phyloP scores from a whole-genome alignment of 1,140 invertebrate genomes.

The Danaus melanippus region DNA sequence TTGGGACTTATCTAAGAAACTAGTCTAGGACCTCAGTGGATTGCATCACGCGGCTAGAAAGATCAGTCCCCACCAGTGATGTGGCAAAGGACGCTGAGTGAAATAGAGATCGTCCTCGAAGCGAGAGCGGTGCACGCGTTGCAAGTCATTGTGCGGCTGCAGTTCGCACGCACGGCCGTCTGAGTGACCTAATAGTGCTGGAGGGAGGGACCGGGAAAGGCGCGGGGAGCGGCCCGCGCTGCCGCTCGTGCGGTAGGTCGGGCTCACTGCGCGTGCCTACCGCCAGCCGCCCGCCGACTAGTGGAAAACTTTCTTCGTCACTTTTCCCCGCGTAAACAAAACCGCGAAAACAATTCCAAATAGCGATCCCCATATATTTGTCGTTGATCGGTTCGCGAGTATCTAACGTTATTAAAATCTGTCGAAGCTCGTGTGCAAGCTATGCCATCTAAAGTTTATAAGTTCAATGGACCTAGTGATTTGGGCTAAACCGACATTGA shows the following conservation, averaged over 20 bases:
- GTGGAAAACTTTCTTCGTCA: slow-evolving; percentile 68
- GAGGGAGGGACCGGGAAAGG: slow-evolving; percentile 64
- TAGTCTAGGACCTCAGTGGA: slow-evolving; percentile 51
- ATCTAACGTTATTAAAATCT: too few relatives aligned
- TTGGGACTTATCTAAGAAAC: slow-evolving; percentile 23
- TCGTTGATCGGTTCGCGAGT: too few relatives aligned
- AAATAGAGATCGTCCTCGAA: slow-evolving; percentile 72
- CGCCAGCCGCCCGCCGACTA: slow-evolving; percentile 40
- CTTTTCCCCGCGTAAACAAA: slow-evolving; percentile 66
- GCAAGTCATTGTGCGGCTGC: slow-evolving; percentile 68
- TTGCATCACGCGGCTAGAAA: slow-evolving; percentile 69
- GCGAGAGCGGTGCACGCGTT: slow-evolving; percentile 70
- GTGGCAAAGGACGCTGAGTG: slow-evolving; percentile 67
- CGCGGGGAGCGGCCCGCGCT: slow-evolving; percentile 50
- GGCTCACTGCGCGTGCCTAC: slow-evolving; percentile 64
- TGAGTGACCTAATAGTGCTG: slow-evolving; percentile 69
- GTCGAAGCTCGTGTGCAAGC: too few relatives aligned
- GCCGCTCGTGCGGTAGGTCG: slow-evolving; percentile 67
- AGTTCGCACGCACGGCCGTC: slow-evolving; percentile 63
- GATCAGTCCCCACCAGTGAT: slow-evolving; percentile 68
- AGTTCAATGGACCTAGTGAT: slow-evolving; percentile 20
- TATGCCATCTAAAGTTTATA: slow-evolving; percentile 1
- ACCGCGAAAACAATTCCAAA: slow-evolving; percentile 23
- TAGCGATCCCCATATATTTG: too few relatives aligned
- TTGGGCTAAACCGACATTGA: slow-evolving; percentile 40